Evolutionary conservation across 2,797 vertebrate species (phyloP).

Genomic region (Enteromius argenteus): DNA sequence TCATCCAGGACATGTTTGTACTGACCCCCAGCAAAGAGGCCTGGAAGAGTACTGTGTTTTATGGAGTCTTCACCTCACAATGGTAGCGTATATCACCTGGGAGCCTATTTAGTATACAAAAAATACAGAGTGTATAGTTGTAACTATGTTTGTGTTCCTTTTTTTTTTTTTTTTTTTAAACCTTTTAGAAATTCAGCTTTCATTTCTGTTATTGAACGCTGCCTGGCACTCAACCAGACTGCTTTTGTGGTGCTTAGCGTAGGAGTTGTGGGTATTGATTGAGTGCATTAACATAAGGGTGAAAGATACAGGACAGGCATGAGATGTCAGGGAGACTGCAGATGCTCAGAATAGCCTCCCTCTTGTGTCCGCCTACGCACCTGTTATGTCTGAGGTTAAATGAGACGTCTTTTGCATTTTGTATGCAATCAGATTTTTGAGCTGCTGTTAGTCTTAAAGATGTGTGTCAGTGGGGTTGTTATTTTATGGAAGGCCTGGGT

Average conservation of each 20-base stretch:
- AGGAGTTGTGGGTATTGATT: constrained; percentile 49
- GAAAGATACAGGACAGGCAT: constrained; percentile 26
- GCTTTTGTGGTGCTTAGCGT: constrained; percentile 17
- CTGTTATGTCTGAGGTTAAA: constrained; percentile 38
- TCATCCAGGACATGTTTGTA: constrained; percentile 95
- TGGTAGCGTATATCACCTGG: constrained; percentile 76
- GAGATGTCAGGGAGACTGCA: constrained; percentile 37
- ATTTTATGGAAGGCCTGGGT: constrained; percentile 3
- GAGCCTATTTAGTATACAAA: too few species aligned
- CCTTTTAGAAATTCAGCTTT: constrained; percentile 21
- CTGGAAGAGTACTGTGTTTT: constrained; percentile 90
- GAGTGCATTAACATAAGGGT: constrained; percentile 26
- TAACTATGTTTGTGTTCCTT: neutral
- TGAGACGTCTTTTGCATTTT: constrained; percentile 10
- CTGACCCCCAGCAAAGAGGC: constrained; percentile 82
- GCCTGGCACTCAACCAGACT: neutral
- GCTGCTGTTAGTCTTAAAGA: constrained; percentile 10
- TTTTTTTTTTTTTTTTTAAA: neutral
- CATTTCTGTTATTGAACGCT: constrained; percentile 38
- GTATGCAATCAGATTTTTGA: constrained; percentile 3
- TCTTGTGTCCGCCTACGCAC: constrained; percentile 16
- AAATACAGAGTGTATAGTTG: neutral
- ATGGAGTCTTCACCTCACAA: constrained; percentile 95
- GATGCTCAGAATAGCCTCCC: constrained; percentile 41
- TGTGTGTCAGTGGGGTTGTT: neutral